These are phyloP conservation scores for Kryphioiulus occultus DNA, from an alignment of 2,888 invertebrate genomes.

Conservation along the genomic window DNA sequence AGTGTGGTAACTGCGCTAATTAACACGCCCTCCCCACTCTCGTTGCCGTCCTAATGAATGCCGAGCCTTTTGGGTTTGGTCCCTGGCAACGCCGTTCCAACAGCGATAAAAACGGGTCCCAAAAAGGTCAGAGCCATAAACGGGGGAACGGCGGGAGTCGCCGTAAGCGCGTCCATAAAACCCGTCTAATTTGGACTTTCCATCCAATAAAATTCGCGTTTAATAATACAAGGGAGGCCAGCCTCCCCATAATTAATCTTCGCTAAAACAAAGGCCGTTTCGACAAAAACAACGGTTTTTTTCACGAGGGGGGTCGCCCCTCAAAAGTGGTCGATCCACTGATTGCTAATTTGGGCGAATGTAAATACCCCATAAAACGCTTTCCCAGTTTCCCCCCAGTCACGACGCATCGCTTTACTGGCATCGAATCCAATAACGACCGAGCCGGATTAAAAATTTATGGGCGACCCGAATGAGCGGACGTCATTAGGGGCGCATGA, in stretches of 20 bases:
- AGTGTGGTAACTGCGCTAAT: background rate
- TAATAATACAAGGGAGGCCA: background rate
- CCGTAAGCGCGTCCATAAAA: background rate
- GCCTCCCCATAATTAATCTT: background rate
- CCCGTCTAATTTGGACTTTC: constrained; percentile 5
- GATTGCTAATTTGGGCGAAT: background rate
- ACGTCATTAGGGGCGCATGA: no score
- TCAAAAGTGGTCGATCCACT: background rate
- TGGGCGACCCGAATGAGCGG: background rate
- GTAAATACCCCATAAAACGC: background rate
- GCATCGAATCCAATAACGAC: background rate
- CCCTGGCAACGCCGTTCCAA: background rate
- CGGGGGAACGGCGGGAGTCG: background rate
- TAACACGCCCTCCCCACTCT: background rate
- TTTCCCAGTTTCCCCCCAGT: no score
- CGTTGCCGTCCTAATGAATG: background rate
- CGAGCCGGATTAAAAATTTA: background rate
- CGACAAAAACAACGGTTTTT: background rate
- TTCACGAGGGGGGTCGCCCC: background rate
- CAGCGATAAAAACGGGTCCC: background rate
- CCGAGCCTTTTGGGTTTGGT: background rate
- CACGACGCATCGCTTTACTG: background rate
- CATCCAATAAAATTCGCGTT: background rate
- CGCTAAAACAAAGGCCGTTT: background rate
- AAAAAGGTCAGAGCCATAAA: background rate